Evolutionary conservation across 2,797 vertebrate species (phyloP), one percentile per base, ranked within the genome.

Genomic region (Emydoidea blandingii): DNA sequence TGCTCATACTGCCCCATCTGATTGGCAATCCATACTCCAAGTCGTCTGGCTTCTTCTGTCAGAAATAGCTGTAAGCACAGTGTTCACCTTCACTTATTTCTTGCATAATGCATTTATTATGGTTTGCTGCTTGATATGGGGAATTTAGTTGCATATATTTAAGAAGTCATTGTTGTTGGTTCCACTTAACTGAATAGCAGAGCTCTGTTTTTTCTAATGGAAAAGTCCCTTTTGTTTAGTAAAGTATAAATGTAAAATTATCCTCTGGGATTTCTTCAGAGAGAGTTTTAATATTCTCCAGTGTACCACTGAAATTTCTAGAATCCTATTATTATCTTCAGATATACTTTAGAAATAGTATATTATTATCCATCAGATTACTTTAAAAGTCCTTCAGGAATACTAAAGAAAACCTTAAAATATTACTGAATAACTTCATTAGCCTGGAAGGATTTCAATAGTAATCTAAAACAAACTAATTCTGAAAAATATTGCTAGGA

Each of bases 61-160:
- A 94, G 93, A 97, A 97, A 49, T n/a, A 94, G 52, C 91, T 95
- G 81, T 93, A 76, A 92, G 52, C 54, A 90, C n/a, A 78, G 34
- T 91, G 76, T 89, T 96, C 85, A 87, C 92, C 65, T 94, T 95
- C 79, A 90, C 41, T 65, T 92, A n/a, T 27, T 41, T 96, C 49
- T 86, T 94, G n/a, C 53, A 83, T 49, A 89, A 18, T n/a, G n/a
- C 12, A 79, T 56, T 81, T 59, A 41, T 78, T 80, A 92, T 62
- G 56, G n/a, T 91, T 88, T 96, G 52, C 88, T 95, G 92, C 12
- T 91, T 95, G 81, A 59, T 57, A 41, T 25, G 44, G 57, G 41
- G 16, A 94, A 88, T 88, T 94, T 65, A 29, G 10, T n/a, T 87
- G 76, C 47, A 47, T 86, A 59, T 85, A 49, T 95, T 96, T 93